These are phyloP conservation scores for Characodon lateralis DNA, from an alignment of 2,797 vertebrate genomes.

Conservation along the genomic window DNA sequence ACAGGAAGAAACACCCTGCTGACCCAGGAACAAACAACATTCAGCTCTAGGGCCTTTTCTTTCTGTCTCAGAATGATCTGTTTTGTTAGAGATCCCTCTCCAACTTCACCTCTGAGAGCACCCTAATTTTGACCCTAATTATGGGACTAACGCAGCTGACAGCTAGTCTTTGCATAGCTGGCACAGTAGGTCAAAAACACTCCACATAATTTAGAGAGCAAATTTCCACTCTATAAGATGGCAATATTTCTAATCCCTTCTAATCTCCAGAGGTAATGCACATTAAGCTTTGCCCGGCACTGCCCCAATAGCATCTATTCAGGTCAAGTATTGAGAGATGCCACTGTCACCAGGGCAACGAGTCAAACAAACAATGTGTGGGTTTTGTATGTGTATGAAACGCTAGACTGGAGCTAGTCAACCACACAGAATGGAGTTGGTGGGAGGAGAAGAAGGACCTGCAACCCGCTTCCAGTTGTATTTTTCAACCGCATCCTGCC, in stretches of 20 bases:
- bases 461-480: slow-evolving; percentile 44
- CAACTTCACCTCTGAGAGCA: slow-evolving; percentile 24
- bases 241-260: slow-evolving; percentile 21
- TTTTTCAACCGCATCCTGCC: slow-evolving; percentile 58
- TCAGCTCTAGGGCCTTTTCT: slow-evolving; percentile 12
- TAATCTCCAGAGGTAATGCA: slow-evolving; percentile 34
- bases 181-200: slow-evolving; percentile 31
- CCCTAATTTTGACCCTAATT: slow-evolving; percentile 46
- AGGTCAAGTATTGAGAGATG: slow-evolving; percentile 74
- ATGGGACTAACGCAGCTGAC: neutral
- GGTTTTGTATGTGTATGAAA: slow-evolving; percentile 79
- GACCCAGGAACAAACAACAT: slow-evolving; percentile 55
- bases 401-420: slow-evolving; percentile 74
- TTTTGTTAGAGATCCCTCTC: slow-evolving; percentile 50
- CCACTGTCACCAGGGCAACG: slow-evolving; percentile 78
- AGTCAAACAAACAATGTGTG: slow-evolving; percentile 84
- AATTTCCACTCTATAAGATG: slow-evolving; percentile 7
- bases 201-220: neutral
- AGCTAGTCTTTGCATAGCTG: slow-evolving; percentile 2
- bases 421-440: slow-evolving; percentile 69
- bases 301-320: slow-evolving; percentile 60
- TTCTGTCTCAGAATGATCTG: slow-evolving; percentile 31
- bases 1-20: slow-evolving; percentile 36
- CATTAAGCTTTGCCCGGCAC: slow-evolving; percentile 42
- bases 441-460: slow-evolving; percentile 63